Percentiles rank a stretch among this genome's conserved stretches.
phyloP scores from a whole-genome alignment of 2,797 vertebrate genomes.

The Acanthurus lineatus region DNA sequence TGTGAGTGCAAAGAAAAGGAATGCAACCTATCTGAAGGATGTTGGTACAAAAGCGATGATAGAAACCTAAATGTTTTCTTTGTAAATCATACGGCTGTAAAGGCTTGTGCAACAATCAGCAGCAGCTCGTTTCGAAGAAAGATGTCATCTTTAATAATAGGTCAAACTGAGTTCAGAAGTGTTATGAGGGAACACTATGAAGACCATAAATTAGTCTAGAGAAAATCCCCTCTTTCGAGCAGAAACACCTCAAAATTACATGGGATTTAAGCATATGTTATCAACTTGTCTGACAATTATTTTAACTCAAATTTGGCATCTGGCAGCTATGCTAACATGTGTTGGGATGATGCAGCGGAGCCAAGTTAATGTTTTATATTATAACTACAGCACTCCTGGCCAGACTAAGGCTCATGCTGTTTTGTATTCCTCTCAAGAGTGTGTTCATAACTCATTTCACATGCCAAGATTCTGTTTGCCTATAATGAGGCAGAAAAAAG shows the following conservation, averaged over 20 bases:
- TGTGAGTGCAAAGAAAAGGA: slow-evolving; percentile 64
- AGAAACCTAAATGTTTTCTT: slow-evolving; percentile 36
- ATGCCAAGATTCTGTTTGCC: slow-evolving; percentile 90
- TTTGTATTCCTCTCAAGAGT: slow-evolving; percentile 90
- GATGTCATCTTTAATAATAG: slow-evolving; percentile 59
- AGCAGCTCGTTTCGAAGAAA: slow-evolving; percentile 57
- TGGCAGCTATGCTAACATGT: slow-evolving; percentile 94
- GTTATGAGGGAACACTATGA: slow-evolving; percentile 46
- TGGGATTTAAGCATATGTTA: slow-evolving; percentile 82
- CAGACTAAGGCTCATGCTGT: slow-evolving; percentile 90
- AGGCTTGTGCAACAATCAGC: slow-evolving; percentile 47
- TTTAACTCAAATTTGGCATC: slow-evolving; percentile 93
- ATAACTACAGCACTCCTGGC: slow-evolving; percentile 89
- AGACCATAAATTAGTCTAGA: slow-evolving; percentile 59
- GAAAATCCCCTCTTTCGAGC: slow-evolving; percentile 52
- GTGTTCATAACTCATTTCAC: slow-evolving; percentile 91
- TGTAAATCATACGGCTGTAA: slow-evolving; percentile 39
- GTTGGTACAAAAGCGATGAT: slow-evolving; percentile 38
- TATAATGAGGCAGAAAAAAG: slow-evolving; percentile 83
- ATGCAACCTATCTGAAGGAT: slow-evolving; percentile 52
- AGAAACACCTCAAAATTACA: slow-evolving; percentile 72
- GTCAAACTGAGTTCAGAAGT: slow-evolving; percentile 61
- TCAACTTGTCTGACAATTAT: slow-evolving; percentile 84
- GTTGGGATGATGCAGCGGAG: slow-evolving; percentile 90
- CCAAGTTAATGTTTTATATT: slow-evolving; percentile 98